phyloP scores from a whole-genome alignment of 2,797 vertebrate species.

The Alectoris magna region DNA sequence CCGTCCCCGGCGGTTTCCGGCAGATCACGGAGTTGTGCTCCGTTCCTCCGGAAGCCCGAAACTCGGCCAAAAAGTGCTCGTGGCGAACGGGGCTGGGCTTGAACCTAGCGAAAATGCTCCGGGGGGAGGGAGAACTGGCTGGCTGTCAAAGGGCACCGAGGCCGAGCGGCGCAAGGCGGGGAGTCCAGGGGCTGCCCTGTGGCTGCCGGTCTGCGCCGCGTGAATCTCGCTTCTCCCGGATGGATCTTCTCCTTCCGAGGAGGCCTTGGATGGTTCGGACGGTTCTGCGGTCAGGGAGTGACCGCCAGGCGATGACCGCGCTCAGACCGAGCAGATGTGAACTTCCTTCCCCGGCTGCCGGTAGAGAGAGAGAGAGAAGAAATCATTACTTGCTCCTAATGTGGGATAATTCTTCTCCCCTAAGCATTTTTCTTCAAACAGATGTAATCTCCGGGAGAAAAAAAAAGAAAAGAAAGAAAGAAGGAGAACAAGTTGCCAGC shows the following conservation, averaged over 20 bases:
- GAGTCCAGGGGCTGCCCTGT: no score
- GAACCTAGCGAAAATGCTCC: neutral
- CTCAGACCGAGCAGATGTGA: neutral
- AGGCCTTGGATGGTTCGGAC: neutral
- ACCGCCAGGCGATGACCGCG: fast-evolving
- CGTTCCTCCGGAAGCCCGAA: neutral
- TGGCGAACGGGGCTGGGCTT: neutral
- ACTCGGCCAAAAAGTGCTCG: neutral
- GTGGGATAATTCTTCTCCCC: neutral
- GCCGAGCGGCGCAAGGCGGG: no score
- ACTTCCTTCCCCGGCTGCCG: neutral
- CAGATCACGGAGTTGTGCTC: neutral
- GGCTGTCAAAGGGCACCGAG: no score
- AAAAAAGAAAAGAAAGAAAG: no score
- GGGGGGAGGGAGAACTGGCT: neutral
- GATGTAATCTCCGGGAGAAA: neutral
- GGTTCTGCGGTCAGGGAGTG: neutral
- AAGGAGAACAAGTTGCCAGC: neutral
- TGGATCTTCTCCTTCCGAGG: no score
- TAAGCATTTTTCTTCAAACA: neutral
- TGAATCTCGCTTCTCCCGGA: no score
- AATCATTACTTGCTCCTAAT: neutral
- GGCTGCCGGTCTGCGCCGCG: no score
- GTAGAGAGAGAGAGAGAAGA: neutral
- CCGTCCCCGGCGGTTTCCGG: neutral